Conservation (phyloP, 2,113 vertebrate species). For the Vulpes ferrilata region DNA sequence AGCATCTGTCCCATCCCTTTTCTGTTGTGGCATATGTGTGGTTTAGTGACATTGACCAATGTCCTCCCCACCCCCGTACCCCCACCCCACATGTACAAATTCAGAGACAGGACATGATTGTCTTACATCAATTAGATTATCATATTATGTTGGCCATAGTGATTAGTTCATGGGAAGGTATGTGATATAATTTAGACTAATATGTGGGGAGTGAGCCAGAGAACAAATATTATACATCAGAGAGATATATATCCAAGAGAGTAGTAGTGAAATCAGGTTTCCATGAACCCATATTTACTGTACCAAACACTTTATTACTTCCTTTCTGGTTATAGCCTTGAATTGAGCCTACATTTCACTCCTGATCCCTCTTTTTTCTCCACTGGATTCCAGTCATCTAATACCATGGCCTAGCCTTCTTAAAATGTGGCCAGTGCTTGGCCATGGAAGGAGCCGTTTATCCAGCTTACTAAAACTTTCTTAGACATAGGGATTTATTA, state of each 20-base stretch:
- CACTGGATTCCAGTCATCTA: not conserved
- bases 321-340: not conserved
- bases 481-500: not conserved
- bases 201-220: not conserved
- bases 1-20: not conserved
- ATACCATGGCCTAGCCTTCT: not conserved
- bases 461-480: constrained; percentile 3
- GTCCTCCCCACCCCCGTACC: too few species aligned
- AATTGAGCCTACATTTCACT: not conserved
- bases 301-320: not conserved
- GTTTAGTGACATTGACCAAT: not conserved
- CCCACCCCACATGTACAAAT: not conserved
- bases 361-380: not conserved
- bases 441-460: not conserved
- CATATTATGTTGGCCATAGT: not conserved
- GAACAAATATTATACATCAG: not conserved
- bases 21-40: not conserved
- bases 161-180: not conserved
- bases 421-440: not conserved
- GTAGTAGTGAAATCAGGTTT: not conserved
- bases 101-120: not conserved
- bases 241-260: not conserved
- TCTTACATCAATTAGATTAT: not conserved
- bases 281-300: not conserved
- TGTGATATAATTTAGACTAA: not conserved